These are phyloP conservation scores for Nephrocerus scutellatus DNA, from an alignment of 2,888 invertebrate genomes.

Conservation along the genomic window DNA sequence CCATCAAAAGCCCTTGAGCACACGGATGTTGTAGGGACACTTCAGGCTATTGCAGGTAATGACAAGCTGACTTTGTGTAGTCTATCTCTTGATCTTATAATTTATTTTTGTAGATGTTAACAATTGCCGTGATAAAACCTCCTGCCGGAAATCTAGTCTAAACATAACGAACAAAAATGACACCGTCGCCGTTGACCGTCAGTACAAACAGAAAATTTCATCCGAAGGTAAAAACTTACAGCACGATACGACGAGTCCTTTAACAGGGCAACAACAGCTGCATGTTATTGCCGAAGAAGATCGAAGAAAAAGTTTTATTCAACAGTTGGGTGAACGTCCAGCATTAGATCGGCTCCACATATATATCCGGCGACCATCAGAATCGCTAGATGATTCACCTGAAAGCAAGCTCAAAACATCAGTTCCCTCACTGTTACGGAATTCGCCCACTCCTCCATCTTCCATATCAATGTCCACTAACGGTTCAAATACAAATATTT, in stretches of 20 bases:
- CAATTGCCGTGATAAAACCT: conserved; percentile 57
- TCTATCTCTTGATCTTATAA: conserved; percentile 10
- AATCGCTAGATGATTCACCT: conserved; percentile 25
- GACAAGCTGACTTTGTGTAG: background rate
- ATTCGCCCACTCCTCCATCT: too few species aligned
- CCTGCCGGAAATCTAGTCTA: conserved; percentile 66
- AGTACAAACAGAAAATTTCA: conserved; percentile 54
- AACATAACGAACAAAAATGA: too few species aligned
- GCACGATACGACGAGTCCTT: too few species aligned
- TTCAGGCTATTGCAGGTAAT: conserved; percentile 80
- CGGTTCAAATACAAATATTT: too few species aligned
- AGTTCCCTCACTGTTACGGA: conserved; percentile 17
- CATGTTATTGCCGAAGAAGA: conserved; percentile 60
- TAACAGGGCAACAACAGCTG: too few species aligned
- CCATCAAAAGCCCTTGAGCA: conserved; percentile 71
- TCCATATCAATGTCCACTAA: too few species aligned
- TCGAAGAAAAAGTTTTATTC: conserved; percentile 54
- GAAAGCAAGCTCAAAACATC: conserved; percentile 13
- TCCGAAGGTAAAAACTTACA: too few species aligned
- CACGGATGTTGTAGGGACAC: conserved; percentile 73
- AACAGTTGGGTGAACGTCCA: conserved; percentile 50
- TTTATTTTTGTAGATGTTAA: conserved; percentile 31
- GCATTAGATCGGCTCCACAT: conserved; percentile 54
- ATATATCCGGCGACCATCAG: conserved; percentile 52
- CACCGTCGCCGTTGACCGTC: conserved; percentile 60